These are phyloP conservation scores for Halichondria panicea DNA, from an alignment of 37 sponge, comb jelly and placozoan genomes.

Conservation along the genomic window DNA sequence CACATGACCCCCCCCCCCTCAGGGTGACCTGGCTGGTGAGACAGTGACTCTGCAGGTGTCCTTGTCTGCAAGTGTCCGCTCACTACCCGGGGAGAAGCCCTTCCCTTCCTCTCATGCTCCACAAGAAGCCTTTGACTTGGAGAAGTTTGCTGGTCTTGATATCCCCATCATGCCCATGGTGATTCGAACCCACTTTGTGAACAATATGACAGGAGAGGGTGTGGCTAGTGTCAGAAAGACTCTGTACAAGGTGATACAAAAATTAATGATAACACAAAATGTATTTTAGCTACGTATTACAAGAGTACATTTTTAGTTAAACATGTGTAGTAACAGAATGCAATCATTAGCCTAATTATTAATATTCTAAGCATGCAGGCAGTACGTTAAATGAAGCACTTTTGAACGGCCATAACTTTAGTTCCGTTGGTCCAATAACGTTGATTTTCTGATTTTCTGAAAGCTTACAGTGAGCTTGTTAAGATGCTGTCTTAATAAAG, in stretches of 20 bases:
- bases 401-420: too few relatives aligned
- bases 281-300: too few relatives aligned
- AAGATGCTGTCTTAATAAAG: too few relatives aligned
- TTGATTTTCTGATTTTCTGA: too few relatives aligned
- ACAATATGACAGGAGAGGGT: slow-evolving; percentile 29
- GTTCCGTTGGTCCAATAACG: too few relatives aligned
- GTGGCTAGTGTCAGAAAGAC: slow-evolving; percentile 28
- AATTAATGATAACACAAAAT: too few relatives aligned
- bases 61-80: slow-evolving; percentile 24
- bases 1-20: neutral
- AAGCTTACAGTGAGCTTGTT: too few relatives aligned
- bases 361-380: too few relatives aligned
- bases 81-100: slow-evolving; percentile 29
- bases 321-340: too few relatives aligned
- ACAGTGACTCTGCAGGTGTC: slow-evolving; percentile 19
- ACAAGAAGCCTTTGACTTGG: slow-evolving; percentile 20
- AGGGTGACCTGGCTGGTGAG: slow-evolving; percentile 22
- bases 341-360: too few relatives aligned
- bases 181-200: slow-evolving; percentile 50
- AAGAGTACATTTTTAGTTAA: too few relatives aligned
- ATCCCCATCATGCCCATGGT: slow-evolving; percentile 50
- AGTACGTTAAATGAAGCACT: too few relatives aligned
- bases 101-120: slow-evolving; percentile 13
- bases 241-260: slow-evolving; percentile 29
- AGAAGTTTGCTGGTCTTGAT: neutral